A percentile compares a stretch with the other conserved stretches of the same genome.
These are phyloP conservation scores for Grapholita molesta DNA, from an alignment of 1,140 invertebrate species.

Conservation along the genomic window DNA sequence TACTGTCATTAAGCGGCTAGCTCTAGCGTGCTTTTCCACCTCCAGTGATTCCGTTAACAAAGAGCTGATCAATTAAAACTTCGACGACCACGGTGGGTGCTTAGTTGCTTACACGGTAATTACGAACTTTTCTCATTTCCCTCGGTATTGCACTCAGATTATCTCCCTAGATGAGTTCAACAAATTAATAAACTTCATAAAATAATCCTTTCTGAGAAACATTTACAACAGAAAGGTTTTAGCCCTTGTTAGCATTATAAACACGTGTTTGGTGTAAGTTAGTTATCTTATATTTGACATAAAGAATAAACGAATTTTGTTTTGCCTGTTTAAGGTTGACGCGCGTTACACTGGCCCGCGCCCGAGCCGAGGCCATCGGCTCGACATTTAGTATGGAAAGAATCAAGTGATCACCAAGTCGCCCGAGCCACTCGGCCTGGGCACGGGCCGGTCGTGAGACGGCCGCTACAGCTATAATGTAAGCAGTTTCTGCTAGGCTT, in stretches of 20 bases:
- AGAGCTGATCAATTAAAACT: slow-evolving; percentile 16
- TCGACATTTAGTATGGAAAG: no score
- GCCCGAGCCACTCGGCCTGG: no score
- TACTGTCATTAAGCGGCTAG: background rate
- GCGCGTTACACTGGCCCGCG: no score
- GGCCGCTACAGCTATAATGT: no score
- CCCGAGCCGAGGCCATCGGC: no score
- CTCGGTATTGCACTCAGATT: background rate
- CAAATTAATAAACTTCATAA: slow-evolving; percentile 14
- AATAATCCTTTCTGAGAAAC: background rate
- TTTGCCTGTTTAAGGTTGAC: no score
- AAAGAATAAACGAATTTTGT: no score
- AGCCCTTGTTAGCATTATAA: background rate
- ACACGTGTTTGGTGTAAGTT: background rate
- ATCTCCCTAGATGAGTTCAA: background rate
- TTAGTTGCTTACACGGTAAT: slow-evolving; percentile 13
- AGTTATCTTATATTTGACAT: background rate
- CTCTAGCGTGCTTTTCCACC: background rate
- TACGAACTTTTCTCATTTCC: slow-evolving; percentile 14
- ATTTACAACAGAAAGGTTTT: background rate
- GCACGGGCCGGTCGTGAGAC: no score
- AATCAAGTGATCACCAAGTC: no score
- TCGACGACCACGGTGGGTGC: background rate
- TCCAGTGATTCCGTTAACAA: background rate
- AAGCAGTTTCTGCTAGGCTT: no score